Percentiles rank a stretch among this genome's conserved stretches.
Conservation (phyloP, 2,888 invertebrate genomes). For the Myopa testacea region DNA sequence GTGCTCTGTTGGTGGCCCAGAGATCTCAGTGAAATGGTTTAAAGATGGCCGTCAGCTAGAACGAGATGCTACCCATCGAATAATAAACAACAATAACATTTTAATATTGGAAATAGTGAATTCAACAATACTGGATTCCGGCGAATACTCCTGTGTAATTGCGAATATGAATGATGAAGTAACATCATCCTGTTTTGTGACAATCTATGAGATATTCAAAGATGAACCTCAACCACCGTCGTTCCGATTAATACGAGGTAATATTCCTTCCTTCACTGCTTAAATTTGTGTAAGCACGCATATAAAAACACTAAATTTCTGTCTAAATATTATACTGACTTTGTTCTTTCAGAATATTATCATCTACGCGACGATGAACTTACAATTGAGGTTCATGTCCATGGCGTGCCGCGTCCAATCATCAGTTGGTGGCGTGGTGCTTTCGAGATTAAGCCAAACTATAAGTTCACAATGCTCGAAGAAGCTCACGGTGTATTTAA, state of each 20-base stretch:
- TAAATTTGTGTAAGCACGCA: neutral
- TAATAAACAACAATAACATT: conserved; percentile 72
- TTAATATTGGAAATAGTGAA: conserved; percentile 72
- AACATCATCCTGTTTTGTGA: conserved; percentile 79
- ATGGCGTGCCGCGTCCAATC: conserved; percentile 66
- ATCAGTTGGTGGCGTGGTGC: conserved; percentile 65
- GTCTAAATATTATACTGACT: conserved; percentile 5
- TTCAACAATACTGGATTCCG: conserved; percentile 73
- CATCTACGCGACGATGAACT: conserved; percentile 72
- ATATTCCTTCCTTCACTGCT: neutral
- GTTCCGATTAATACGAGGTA: conserved; percentile 77
- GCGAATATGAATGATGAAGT: conserved; percentile 80
- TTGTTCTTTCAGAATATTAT: conserved; percentile 63
- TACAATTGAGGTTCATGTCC: conserved; percentile 71
- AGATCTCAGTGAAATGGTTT: conserved; percentile 80
- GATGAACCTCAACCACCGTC: conserved; percentile 79
- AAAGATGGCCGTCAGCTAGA: conserved; percentile 74
- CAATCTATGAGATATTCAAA: conserved; percentile 80
- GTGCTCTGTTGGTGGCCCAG: conserved; percentile 81
- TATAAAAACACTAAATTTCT: neutral
- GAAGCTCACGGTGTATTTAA: conserved; percentile 70
- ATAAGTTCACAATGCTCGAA: conserved; percentile 65
- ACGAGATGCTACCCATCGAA: conserved; percentile 66
- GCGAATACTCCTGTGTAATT: conserved; percentile 78
- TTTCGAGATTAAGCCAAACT: conserved; percentile 63